These are phyloP conservation scores for Rhinophrynus dorsalis DNA, from an alignment of 2,797 vertebrate species.

Conservation along the genomic window DNA sequence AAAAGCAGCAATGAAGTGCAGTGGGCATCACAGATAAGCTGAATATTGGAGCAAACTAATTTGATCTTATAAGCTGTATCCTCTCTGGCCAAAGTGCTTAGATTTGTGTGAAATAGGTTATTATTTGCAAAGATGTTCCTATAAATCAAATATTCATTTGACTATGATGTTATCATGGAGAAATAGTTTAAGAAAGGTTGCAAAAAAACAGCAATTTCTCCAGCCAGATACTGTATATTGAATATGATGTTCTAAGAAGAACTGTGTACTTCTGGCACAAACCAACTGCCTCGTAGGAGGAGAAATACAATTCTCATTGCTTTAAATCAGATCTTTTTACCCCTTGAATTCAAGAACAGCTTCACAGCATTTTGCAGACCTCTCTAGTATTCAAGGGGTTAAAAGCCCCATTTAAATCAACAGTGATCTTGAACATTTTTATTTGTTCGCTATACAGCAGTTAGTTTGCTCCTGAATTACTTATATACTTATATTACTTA, in stretches of 20 bases:
- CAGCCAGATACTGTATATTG: not conserved
- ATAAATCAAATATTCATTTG: constrained; percentile 43
- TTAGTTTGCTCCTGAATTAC: too few species aligned
- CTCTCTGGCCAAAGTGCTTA: constrained; percentile 8
- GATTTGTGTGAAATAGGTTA: constrained; percentile 2
- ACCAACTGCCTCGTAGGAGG: too few species aligned
- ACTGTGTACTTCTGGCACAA: too few species aligned
- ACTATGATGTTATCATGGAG: constrained; percentile 21
- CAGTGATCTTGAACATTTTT: too few species aligned
- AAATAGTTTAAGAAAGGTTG: constrained; percentile 4
- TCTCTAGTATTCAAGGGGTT: too few species aligned
- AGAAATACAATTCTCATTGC: too few species aligned
- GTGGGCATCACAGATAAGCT: constrained; percentile 20
- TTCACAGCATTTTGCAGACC: too few species aligned
- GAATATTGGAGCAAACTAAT: constrained; percentile 20
- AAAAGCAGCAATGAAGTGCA: not conserved
- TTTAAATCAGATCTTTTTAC: not conserved
- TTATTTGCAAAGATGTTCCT: constrained; percentile 20
- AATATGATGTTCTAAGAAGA: too few species aligned
- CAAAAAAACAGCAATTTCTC: not conserved
- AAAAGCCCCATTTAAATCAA: too few species aligned
- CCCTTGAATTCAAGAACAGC: too few species aligned
- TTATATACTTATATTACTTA: too few species aligned
- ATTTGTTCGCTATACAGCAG: too few species aligned
- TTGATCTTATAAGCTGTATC: constrained; percentile 5